Conservation (phyloP, 2,888 invertebrate species). For the Plebejus anna region DNA sequence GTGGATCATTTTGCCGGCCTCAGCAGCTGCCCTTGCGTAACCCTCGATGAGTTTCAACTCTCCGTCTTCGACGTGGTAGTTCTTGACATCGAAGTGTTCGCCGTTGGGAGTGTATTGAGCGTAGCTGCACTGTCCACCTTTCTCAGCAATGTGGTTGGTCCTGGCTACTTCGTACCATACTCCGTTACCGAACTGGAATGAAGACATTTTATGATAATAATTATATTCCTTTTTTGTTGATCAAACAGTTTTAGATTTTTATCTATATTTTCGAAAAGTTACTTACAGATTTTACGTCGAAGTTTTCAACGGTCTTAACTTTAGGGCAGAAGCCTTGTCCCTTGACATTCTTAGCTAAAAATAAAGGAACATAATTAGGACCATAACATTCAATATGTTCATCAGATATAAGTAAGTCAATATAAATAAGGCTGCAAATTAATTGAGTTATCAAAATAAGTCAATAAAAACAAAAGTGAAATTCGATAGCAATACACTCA, state of each 20-base stretch:
- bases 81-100: slow-evolving; percentile 57
- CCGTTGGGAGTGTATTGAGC: slow-evolving; percentile 79
- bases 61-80: slow-evolving; percentile 55
- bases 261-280: not conserved
- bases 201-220: not conserved
- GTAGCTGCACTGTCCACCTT: slow-evolving; percentile 45
- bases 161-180: slow-evolving; percentile 42
- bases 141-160: slow-evolving; percentile 37
- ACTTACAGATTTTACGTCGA: slow-evolving; percentile 55
- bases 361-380: not conserved
- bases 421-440: too few species aligned
- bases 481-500: too few species aligned
- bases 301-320: slow-evolving; percentile 56
- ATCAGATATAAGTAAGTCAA: too few species aligned
- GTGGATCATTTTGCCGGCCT: slow-evolving; percentile 59
- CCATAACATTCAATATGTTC: not conserved
- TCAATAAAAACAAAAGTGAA: too few species aligned
- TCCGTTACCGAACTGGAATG: slow-evolving; percentile 52
- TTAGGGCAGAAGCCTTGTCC: slow-evolving; percentile 48
- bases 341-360: not conserved
- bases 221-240: not conserved
- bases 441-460: too few species aligned
- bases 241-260: not conserved
- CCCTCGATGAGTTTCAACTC: slow-evolving; percentile 59
- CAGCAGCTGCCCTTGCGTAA: slow-evolving; percentile 54